Evolutionary conservation across 2,888 invertebrate genomes (phyloP), one percentile per base, ranked within the genome.

Genomic region (Hyposoter dolosus): DNA sequence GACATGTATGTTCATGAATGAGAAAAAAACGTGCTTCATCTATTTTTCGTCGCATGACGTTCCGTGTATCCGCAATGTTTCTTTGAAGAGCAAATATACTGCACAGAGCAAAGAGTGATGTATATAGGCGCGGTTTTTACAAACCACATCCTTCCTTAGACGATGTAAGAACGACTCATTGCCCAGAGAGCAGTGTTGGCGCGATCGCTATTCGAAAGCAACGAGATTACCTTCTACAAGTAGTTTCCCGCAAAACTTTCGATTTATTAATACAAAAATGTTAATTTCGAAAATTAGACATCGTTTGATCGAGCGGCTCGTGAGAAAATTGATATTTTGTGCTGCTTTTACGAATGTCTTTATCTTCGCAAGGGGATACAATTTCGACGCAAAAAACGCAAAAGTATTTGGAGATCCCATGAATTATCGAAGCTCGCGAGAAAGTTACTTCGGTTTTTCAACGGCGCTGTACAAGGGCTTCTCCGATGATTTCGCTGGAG

Each of bases 391-490:
- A 35, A 53, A 40, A 66, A 77, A 77, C 45, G 35, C 91, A 0
- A 89, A 91, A 74, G 79, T 93, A 7, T 93, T 92, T 86, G 87
- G 87, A 56, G 91, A 92, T 87, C 92, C 92, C 12, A 75, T 65
- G 28, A 81, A 17, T 40, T 35, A 68, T 23, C 17, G 47, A 47
- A 76, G 71, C 10, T n/a, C 32, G 43, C 86, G 89, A 63, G 78
- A 87, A 5, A 92, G 90, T 85, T 93, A 92, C 88, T 93, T 92
- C 83, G 93, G 93, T 28, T 93, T 90, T 85, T 91, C 93, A 1
- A 88, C 91, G 15, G 87, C 92, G 32, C 84, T 93, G 35, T 91
- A 90, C 79, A 69, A 80, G 82, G 87, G 86, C 12, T 87, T 86
- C 12, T 56, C 65, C 23, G 23, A 47, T 35, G 32, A 28, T 28